phyloP scores from a whole-genome alignment of 92 coral and sea anemone species.

The Pocillopora meandrina region DNA sequence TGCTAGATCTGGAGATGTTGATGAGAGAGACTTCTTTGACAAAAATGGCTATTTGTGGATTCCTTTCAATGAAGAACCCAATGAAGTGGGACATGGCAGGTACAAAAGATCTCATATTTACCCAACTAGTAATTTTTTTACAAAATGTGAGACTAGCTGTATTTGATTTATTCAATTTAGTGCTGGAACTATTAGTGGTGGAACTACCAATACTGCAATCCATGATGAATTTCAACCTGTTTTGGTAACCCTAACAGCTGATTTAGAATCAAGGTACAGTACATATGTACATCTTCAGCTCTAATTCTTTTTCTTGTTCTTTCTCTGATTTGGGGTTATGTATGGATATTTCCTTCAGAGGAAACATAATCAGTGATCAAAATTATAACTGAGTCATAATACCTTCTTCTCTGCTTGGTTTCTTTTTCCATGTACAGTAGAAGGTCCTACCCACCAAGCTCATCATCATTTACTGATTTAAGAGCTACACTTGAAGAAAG shows the following conservation, averaged over 20 bases:
- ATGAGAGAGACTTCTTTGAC: constrained; percentile 47
- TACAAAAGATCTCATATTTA: too few relatives aligned
- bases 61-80: constrained; percentile 7
- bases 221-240: neutral
- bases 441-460: neutral
- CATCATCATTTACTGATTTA: constrained; percentile 1
- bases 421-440: neutral
- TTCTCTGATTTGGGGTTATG: too few relatives aligned
- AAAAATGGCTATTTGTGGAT: constrained; percentile 20
- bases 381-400: too few relatives aligned
- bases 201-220: neutral
- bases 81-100: neutral
- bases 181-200: neutral
- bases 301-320: too few relatives aligned
- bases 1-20: constrained; percentile 20
- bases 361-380: too few relatives aligned
- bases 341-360: too few relatives aligned
- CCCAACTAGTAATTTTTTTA: too few relatives aligned
- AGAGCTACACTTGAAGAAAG: constrained; percentile 13
- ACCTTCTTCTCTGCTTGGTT: too few relatives aligned
- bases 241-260: neutral
- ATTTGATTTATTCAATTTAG: neutral
- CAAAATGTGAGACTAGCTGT: too few relatives aligned
- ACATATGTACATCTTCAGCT: too few relatives aligned
- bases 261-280: constrained; percentile 11